phyloP scores from a whole-genome alignment of 2,113 vertebrate genomes.

The Lates calcarifer region DNA sequence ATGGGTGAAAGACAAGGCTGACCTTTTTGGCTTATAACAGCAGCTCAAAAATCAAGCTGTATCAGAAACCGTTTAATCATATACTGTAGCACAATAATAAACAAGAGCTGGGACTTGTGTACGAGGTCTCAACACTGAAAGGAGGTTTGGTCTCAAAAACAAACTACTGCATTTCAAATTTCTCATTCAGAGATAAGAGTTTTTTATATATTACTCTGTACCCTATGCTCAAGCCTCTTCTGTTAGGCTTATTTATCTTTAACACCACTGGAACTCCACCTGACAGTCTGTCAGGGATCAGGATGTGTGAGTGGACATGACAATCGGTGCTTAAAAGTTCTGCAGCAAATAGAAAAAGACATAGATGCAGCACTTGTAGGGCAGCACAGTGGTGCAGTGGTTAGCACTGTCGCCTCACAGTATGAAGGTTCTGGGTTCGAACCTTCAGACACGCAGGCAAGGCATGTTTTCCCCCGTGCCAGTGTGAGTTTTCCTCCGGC shows the following conservation, averaged over 20 bases:
- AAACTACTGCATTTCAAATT: conserved; percentile 39
- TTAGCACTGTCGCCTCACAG: too few species aligned
- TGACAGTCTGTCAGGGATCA: conserved; percentile 15
- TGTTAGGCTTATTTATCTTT: not conserved
- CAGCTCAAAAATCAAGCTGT: conserved; percentile 44
- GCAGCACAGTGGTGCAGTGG: too few species aligned
- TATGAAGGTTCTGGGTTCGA: too few species aligned
- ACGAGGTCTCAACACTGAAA: conserved; percentile 30
- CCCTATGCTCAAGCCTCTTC: not conserved
- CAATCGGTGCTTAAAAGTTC: not conserved
- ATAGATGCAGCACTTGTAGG: not conserved
- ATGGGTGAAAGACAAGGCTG: conserved; percentile 23
- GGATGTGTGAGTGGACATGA: not conserved
- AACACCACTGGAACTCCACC: not conserved
- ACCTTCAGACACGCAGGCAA: too few species aligned
- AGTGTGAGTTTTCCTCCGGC: too few species aligned
- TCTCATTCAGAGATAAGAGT: conserved; percentile 24
- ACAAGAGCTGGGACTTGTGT: conserved; percentile 35
- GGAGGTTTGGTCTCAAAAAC: conserved; percentile 36
- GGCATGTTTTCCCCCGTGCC: too few species aligned
- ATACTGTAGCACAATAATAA: conserved; percentile 29
- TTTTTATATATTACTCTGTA: conserved; percentile 12
- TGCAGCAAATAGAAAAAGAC: conserved; percentile 3
- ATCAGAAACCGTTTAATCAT: conserved; percentile 46
- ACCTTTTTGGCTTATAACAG: conserved; percentile 35